These are phyloP conservation scores for Phalanger gymnotis DNA, from an alignment of 2,797 vertebrate species.

Conservation along the genomic window DNA sequence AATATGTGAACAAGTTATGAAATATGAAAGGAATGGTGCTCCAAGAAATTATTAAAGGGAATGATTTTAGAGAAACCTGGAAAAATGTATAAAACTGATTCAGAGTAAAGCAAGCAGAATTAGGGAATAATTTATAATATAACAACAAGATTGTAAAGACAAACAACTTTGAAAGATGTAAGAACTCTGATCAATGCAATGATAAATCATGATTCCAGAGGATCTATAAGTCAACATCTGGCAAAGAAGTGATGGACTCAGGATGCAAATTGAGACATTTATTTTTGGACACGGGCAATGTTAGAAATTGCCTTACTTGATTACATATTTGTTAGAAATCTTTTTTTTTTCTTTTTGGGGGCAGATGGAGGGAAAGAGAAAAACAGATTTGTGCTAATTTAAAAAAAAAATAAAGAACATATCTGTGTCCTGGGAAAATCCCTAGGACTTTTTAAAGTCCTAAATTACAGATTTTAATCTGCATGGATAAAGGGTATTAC, in stretches of 20 bases:
- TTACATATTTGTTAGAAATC: neutral
- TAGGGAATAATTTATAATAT: neutral
- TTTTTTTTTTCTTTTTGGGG: neutral
- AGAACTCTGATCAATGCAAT: neutral
- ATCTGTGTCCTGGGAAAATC: neutral
- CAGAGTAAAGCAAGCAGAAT: neutral
- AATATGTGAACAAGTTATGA: neutral
- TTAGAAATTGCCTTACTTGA: neutral
- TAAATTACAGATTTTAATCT: neutral
- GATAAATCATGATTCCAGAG: neutral
- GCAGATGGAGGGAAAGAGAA: neutral
- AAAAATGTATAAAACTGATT: neutral
- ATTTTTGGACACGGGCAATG: neutral
- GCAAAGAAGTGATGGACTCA: neutral
- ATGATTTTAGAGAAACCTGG: neutral
- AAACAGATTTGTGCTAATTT: neutral
- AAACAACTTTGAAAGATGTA: neutral
- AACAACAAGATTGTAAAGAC: neutral
- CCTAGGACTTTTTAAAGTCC: neutral
- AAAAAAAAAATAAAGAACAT: neutral
- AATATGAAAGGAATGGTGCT: neutral
- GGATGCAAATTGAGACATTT: neutral
- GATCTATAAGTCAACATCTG: neutral
- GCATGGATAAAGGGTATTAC: neutral
- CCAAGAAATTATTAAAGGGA: neutral